A percentile compares a stretch with the other conserved stretches of the same genome.
These are phyloP conservation scores for Drosophila kambysellisi DNA, from an alignment of 2,888 invertebrate species.

Conservation along the genomic window DNA sequence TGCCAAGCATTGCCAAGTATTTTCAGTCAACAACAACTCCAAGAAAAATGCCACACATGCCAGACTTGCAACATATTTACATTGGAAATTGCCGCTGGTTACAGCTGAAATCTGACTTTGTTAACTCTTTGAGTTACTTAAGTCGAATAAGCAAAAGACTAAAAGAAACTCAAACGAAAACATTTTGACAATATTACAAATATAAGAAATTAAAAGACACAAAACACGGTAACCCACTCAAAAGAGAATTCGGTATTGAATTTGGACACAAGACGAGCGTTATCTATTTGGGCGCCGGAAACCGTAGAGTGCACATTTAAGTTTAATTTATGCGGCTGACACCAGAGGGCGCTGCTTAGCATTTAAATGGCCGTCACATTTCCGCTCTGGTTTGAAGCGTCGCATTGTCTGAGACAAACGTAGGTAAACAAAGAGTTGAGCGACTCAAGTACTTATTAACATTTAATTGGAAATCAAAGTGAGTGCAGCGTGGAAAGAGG, in stretches of 20 bases:
- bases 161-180: conserved; percentile 18
- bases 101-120: not conserved
- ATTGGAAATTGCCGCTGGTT: not conserved
- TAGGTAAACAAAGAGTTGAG: conserved; percentile 61
- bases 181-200: conserved; percentile 39
- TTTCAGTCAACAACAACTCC: not conserved
- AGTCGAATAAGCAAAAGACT: not conserved
- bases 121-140: not conserved
- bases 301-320: conserved; percentile 72
- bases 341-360: conserved; percentile 68
- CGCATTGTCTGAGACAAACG: conserved; percentile 40
- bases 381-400: conserved; percentile 59
- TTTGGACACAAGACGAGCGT: conserved; percentile 36
- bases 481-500: conserved; percentile 30
- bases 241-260: conserved; percentile 14
- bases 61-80: not conserved
- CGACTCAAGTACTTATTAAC: conserved; percentile 58
- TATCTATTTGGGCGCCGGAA: conserved; percentile 73
- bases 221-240: conserved; percentile 26
- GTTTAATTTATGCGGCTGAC: conserved; percentile 67
- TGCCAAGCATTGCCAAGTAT: not conserved
- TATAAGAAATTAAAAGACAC: conserved; percentile 8
- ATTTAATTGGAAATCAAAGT: conserved; percentile 78
- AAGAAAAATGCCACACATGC: not conserved
- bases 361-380: conserved; percentile 74